These are phyloP conservation scores for Caenorhabditis macrosperma DNA, from an alignment of 2,888 invertebrate species.

Conservation along the genomic window DNA sequence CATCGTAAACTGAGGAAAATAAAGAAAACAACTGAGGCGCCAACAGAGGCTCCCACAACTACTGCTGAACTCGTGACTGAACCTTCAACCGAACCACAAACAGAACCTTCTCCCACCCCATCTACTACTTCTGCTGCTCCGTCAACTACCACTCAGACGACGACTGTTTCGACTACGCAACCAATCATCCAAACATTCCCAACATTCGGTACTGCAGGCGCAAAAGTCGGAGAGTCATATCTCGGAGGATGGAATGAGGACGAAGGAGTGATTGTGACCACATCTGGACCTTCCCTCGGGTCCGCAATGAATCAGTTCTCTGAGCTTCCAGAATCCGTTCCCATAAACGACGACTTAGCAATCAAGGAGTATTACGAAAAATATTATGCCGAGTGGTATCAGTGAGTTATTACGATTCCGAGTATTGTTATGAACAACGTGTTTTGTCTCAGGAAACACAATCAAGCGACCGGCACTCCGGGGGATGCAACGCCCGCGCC, in stretches of 20 bases:
- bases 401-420: constrained; percentile 24
- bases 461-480: constrained; percentile 31
- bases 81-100: constrained; percentile 5
- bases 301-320: constrained; percentile 42
- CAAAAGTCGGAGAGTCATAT: constrained; percentile 53
- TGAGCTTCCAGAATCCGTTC: constrained; percentile 21
- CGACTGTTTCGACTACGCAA: constrained; percentile 5
- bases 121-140: background rate
- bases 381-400: constrained; percentile 62
- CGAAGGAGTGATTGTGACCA: constrained; percentile 28
- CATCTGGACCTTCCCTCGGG: constrained; percentile 36
- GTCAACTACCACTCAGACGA: background rate
- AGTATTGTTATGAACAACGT: background rate
- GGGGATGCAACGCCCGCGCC: constrained; percentile 2
- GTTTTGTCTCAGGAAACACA: constrained; percentile 44
- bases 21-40: constrained; percentile 31
- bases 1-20: constrained; percentile 42
- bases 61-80: background rate
- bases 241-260: constrained; percentile 64
- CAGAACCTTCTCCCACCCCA: constrained; percentile 6
- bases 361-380: constrained; percentile 54
- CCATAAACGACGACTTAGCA: constrained; percentile 40
- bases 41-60: constrained; percentile 16
- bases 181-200: constrained; percentile 13
- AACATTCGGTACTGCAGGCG: constrained; percentile 15